A percentile compares a stretch with the other conserved stretches of the same genome.
These are phyloP conservation scores for Pyralis farinalis DNA, from an alignment of 2,888 invertebrate genomes.

Conservation along the genomic window DNA sequence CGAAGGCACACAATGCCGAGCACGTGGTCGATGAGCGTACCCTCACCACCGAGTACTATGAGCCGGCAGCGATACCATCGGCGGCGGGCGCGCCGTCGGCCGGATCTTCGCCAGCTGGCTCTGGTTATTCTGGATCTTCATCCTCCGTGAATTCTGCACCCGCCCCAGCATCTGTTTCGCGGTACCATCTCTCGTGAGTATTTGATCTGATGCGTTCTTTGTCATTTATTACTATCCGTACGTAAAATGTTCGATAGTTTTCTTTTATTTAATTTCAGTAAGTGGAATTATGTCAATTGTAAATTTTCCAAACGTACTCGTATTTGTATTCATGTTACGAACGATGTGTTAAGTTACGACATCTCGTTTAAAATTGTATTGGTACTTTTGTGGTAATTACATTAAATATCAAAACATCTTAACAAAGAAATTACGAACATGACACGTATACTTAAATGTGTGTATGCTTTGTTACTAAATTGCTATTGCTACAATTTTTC, in stretches of 20 bases:
- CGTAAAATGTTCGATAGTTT: slow-evolving; percentile 21
- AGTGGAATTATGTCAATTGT: too few species aligned
- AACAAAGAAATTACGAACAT: not conserved
- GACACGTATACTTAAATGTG: not conserved
- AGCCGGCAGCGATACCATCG: slow-evolving; percentile 89
- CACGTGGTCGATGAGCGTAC: slow-evolving; percentile 93
- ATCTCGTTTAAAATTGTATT: too few species aligned
- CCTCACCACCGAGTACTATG: slow-evolving; percentile 95
- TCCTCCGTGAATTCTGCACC: slow-evolving; percentile 80
- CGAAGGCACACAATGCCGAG: slow-evolving; percentile 95
- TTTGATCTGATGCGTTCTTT: slow-evolving; percentile 21
- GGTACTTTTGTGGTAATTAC: too few species aligned
- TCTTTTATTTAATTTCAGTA: too few species aligned
- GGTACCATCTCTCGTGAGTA: slow-evolving; percentile 75
- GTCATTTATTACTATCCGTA: slow-evolving; percentile 25
- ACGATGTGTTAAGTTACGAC: too few species aligned
- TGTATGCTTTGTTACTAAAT: slow-evolving; percentile 5
- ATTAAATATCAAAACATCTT: too few species aligned
- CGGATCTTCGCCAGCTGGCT: slow-evolving; percentile 78
- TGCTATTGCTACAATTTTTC: slow-evolving; percentile 7
- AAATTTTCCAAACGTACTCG: too few species aligned
- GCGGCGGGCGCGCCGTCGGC: slow-evolving; percentile 78
- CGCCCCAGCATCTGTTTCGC: slow-evolving; percentile 60
- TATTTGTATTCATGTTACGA: too few species aligned
- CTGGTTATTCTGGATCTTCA: slow-evolving; percentile 83